These are phyloP conservation scores for Chaenodraco wilsoni DNA, from an alignment of 2,797 vertebrate genomes.

Conservation along the genomic window DNA sequence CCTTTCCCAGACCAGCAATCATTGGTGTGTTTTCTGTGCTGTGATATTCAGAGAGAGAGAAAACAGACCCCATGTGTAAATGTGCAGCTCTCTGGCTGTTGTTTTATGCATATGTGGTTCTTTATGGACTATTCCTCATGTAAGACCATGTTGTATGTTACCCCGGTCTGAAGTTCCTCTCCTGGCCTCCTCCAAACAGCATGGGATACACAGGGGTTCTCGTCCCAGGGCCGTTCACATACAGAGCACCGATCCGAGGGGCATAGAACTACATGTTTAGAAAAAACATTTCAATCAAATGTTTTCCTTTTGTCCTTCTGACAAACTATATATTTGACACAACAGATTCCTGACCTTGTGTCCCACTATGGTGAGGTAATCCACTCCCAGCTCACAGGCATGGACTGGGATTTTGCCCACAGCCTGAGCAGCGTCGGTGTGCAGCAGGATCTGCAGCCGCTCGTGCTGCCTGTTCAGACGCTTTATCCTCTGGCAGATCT, in stretches of 20 bases:
- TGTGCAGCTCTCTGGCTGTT: background rate
- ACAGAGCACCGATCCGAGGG: constrained; percentile 92
- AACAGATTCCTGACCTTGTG: constrained; percentile 88
- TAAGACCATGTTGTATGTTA: constrained; percentile 66
- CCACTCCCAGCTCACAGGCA: constrained; percentile 88
- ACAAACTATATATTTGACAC: background rate
- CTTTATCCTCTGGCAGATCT: constrained; percentile 85
- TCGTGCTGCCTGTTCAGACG: constrained; percentile 79
- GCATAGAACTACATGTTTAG: constrained; percentile 88
- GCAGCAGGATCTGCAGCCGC: constrained; percentile 83
- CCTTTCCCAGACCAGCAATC: constrained; percentile 97
- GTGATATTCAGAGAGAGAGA: constrained; percentile 58
- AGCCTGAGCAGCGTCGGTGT: constrained; percentile 95
- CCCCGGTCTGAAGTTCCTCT: constrained; percentile 94
- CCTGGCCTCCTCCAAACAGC: constrained; percentile 95
- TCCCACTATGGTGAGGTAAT: constrained; percentile 95
- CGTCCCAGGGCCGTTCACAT: constrained; percentile 80
- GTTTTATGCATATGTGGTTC: background rate
- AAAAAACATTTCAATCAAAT: background rate
- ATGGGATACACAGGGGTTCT: constrained; percentile 87
- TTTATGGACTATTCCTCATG: background rate
- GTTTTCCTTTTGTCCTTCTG: background rate
- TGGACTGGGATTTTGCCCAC: constrained; percentile 91
- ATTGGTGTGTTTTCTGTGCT: constrained; percentile 98
- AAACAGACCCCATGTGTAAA: background rate